A percentile compares a stretch with the other conserved stretches of the same genome.
These are phyloP conservation scores for Xylota segnis DNA, from an alignment of 2,888 invertebrate species.

Conservation along the genomic window DNA sequence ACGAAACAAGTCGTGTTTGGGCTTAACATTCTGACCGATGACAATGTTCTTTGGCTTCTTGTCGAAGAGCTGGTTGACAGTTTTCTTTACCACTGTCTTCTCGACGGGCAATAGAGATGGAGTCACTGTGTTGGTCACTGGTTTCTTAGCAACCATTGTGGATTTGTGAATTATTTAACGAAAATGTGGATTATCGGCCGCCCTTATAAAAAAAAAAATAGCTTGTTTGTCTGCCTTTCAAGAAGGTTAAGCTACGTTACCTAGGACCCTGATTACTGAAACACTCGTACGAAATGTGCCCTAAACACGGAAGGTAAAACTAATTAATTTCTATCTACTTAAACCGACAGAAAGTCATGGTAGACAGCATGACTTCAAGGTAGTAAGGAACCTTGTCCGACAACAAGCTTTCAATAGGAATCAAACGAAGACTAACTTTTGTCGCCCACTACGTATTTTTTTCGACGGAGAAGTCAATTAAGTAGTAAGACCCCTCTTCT, in stretches of 20 bases:
- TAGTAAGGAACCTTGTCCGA: too few species aligned
- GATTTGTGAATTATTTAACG: conserved; percentile 80
- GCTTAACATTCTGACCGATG: conserved; percentile 99
- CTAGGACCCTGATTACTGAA: too few species aligned
- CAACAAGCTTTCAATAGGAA: too few species aligned
- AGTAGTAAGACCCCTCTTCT: too few species aligned
- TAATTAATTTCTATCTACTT: too few species aligned
- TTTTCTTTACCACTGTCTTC: conserved; percentile 96
- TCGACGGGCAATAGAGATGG: conserved; percentile 97
- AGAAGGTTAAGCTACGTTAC: conserved; percentile 84
- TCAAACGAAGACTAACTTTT: too few species aligned
- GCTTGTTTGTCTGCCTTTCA: conserved; percentile 83
- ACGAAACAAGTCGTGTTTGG: conserved; percentile 97
- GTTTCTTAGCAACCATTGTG: conserved; percentile 87
- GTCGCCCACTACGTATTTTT: too few species aligned
- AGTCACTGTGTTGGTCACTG: conserved; percentile 97
- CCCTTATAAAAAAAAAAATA: conserved; percentile 82
- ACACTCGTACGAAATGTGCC: too few species aligned
- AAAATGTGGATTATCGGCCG: conserved; percentile 82
- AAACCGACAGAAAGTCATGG: too few species aligned
- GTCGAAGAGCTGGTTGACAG: conserved; percentile 98
- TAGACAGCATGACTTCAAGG: too few species aligned
- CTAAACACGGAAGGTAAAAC: too few species aligned
- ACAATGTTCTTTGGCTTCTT: conserved; percentile 99
- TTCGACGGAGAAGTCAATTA: too few species aligned